These are phyloP conservation scores for Promerops cafer DNA, from an alignment of 2,113 vertebrate genomes.

Conservation along the genomic window DNA sequence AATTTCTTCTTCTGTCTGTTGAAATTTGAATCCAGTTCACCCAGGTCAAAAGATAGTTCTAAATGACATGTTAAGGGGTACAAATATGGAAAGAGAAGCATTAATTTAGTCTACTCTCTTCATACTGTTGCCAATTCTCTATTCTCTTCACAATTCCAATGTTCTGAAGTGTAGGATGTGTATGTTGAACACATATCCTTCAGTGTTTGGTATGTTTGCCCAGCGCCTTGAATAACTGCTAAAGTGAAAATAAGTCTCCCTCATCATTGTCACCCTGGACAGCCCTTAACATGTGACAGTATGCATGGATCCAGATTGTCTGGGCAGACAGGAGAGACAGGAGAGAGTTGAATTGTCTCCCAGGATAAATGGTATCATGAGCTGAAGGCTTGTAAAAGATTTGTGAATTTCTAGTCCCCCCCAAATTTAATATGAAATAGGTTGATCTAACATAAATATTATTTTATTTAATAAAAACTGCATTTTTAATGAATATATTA, in stretches of 20 bases:
- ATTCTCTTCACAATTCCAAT: not conserved
- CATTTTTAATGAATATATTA: not conserved
- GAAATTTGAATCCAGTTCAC: not conserved
- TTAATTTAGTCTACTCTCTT: not conserved
- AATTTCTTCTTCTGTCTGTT: not conserved
- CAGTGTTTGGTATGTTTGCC: not conserved
- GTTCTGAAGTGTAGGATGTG: not conserved
- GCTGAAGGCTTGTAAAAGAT: not conserved
- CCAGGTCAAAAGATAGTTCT: not conserved
- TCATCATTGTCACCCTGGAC: not conserved
- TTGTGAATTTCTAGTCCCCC: not conserved
- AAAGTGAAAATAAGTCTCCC: not conserved
- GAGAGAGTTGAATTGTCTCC: not conserved
- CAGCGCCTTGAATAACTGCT: not conserved
- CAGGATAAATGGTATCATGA: not conserved
- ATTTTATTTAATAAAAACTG: not conserved
- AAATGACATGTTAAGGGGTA: not conserved
- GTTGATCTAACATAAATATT: not conserved
- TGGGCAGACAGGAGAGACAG: too few species aligned
- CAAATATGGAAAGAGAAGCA: not conserved
- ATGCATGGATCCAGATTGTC: not conserved
- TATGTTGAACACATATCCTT: not conserved
- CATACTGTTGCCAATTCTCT: not conserved
- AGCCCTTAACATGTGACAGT: too few species aligned
- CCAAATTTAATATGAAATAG: not conserved